Conservation (phyloP, 1,140 invertebrate genomes). For the Sycophaga agraensis region DNA sequence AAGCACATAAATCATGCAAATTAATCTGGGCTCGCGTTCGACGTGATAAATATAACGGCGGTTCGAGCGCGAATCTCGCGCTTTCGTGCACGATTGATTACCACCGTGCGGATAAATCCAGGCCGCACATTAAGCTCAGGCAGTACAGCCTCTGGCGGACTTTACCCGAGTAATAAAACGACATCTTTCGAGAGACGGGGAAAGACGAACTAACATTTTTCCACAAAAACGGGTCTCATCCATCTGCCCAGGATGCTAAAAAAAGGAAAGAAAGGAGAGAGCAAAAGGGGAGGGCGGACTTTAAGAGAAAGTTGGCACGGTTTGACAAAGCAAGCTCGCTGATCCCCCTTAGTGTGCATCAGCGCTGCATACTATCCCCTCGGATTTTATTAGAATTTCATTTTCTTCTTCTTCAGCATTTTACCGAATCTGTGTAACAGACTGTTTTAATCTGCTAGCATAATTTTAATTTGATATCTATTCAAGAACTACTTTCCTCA, state of each 20-base stretch:
- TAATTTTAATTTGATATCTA: no score
- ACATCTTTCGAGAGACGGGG: constrained; percentile 37
- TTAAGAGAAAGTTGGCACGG: neutral
- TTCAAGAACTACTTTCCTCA: no score
- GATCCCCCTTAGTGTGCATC: no score
- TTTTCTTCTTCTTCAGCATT: no score
- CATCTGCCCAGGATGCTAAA: constrained; percentile 26
- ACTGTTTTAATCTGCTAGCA: no score
- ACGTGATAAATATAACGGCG: constrained; percentile 51
- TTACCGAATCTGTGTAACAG: no score
- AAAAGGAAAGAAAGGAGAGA: neutral
- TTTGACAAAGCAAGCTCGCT: constrained; percentile 11
- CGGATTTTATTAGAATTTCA: no score
- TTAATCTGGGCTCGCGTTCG: constrained; percentile 42
- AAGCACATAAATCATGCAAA: constrained; percentile 51
- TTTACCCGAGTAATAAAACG: constrained; percentile 47
- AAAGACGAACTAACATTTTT: constrained; percentile 43
- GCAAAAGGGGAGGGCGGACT: neutral
- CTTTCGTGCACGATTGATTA: constrained; percentile 50
- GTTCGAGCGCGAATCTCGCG: constrained; percentile 36
- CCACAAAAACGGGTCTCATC: constrained; percentile 39
- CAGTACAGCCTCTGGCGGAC: constrained; percentile 34
- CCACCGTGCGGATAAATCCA: constrained; percentile 47
- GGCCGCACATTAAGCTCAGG: constrained; percentile 45
- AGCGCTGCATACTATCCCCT: no score